Base-by-base conservation (phyloP, 2,113 vertebrate species). In the Neolamprologus cancellatus region DNA sequence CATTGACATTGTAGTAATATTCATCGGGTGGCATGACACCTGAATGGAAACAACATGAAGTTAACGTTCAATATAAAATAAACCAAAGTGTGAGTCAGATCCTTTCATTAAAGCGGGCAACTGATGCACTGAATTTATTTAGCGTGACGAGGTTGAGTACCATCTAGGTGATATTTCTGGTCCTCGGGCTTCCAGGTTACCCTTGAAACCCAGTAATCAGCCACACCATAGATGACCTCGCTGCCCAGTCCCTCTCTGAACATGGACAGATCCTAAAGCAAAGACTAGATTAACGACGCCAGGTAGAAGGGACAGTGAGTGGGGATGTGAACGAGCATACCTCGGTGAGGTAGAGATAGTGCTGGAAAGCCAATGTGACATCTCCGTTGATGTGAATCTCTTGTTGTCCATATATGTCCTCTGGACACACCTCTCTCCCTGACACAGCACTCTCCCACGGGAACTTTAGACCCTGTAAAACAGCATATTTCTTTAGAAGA, bases 11-110 rank as follows among this genome's bases (percentile, higher is more conserved):
- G 53, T 78, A 52, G 39, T 99, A 97, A 88, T 97, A 98, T 85
- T 99, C 99, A 7, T 99, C 99, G 0, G 99, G 99, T 25, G 98
- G 97, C 96, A 99, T 98, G 88, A 99, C 98, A 93, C 97, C 99
- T 99, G 87, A 18, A 85, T 15, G 44, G 11, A 78, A 91, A 53
- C 88, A 84, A 57, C 59, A 15, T 12, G 7, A 80, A 85, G 48
- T 71, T 71, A 15, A 44, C 7, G 4, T 46, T 25, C 20, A 71
- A 28, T 71, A 71, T 71, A 28, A 71, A 44, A 44, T 71, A 41
- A 44, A 10, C 13, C 23, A 10, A 71, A 50, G 15, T 30, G 4
- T 30, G 41, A 76, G 41, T 28, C 3, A 50, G 6, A 48, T 12
- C 6, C 20, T 41, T 78, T 28, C 32, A 44, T 85, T 28, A 17